Base-by-base conservation (phyloP, 1,140 invertebrate genomes). In the Trypoxylus dichotomus region DNA sequence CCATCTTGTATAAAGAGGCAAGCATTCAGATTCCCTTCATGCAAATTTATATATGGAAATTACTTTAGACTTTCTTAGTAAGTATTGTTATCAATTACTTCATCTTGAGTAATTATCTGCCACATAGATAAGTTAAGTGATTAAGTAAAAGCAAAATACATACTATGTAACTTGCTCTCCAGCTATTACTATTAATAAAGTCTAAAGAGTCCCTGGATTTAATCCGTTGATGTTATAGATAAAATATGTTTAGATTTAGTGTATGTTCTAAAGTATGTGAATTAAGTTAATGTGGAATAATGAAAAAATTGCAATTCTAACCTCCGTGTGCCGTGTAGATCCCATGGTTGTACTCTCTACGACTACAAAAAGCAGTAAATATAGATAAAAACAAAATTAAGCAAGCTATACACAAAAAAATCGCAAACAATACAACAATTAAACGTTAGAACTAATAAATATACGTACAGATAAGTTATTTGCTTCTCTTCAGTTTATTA, bases 351-450 rank as follows among this genome's bases (percentile, higher is more conserved):
- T 81, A 79, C 79, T 80, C 76, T 84, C 83, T 84, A 84, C 76
- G 77, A 84, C 83, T 84, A 84, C 83, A 83, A 81, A 63, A 63
- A 83, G 83, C 83, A 83, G 83, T 77, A 84, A 82, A 83, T 81
- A 81, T 42, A 76, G 63, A 78, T 37, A 63, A 63, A 63, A 73
- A 76, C n/a, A 60, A 76, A 73, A 74, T 21, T 37, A 73, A 73
- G 71, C 71, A 73, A 73, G 27, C 37, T 29, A 37, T 73, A 73
- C 71, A 73, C 25, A 63, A 27, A 10, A 63, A 63, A 63, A 63
- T 47, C n/a, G 60, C 19, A 63, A 63, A 63, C 19, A 25, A 24
- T 11, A 27, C 25, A 58, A 58, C 15, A 63, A 63, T 63, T 24
- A 63, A 24, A 27, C 60, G 60, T 63, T 63, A 63, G 60, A 10